Base-by-base conservation (phyloP, 2,797 vertebrate genomes). In the Myripristis murdjan region DNA sequence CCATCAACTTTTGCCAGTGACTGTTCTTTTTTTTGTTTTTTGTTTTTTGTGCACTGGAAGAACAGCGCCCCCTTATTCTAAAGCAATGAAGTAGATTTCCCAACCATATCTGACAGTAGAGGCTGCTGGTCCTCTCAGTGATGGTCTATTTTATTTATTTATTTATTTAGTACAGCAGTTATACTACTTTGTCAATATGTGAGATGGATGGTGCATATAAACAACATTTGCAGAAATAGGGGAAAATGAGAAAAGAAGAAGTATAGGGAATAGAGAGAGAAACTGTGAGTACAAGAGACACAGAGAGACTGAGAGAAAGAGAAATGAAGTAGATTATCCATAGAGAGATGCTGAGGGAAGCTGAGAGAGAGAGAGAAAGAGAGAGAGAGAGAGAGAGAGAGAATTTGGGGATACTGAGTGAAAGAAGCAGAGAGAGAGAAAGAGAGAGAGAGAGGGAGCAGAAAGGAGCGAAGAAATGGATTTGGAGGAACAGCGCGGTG, bases 401-500 rank as follows among this genome's bases (percentile, higher is more conserved):
- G 49, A 63, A 6, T 35, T 43, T 31, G 28, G 58, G 63, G 23
- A 24, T 60, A 74, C 66, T 61, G 31, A 11, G 47, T 47, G 63
- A 58, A 51, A 58, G 44, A 79, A 69, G n/a, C n/a, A n/a, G n/a
- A 48, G 33, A 37, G 23, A 16, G 5, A 33, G 24, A 35, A 4
- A 23, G 33, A 24, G 14, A 47, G 14, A 12, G 22, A 8, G 7
- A 57, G 8, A 58, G 47, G 69, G 28, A 47, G 24, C 26, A 48
- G 56, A 75, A 39, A 52, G n/a, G 16, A 28, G 53, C 8, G n/a
- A 57, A 47, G 9, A 54, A 75, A 64, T n/a, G 35, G 53, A 75
- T 65, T 59, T 64, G 46, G 61, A 56, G 39, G 14, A 75, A 28
- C 53, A 15, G 26, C 20, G 56, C 53, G 26, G 51, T 28, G 37